phyloP scores from a whole-genome alignment of 2,797 vertebrate species.

The Coracias cyanogaster region DNA sequence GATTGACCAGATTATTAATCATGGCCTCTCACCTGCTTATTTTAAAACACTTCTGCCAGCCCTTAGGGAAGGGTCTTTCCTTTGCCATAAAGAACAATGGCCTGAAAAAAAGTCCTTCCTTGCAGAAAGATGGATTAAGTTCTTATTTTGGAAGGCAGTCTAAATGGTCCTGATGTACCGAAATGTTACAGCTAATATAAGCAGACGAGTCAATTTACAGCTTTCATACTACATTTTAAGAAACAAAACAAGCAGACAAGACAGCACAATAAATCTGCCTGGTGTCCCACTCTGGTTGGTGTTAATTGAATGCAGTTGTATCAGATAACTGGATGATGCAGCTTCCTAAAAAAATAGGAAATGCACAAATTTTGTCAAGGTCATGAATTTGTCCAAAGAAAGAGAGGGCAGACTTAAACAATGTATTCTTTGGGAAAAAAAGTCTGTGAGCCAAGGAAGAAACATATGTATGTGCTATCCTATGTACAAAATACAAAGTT shows the following conservation, averaged over 20 bases:
- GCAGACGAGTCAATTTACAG: constrained; percentile 72
- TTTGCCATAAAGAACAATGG: neutral
- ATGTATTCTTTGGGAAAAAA: neutral
- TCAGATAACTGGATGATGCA: constrained; percentile 22
- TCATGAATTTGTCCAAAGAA: neutral
- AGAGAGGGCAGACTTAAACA: neutral
- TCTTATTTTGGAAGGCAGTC: constrained; percentile 30
- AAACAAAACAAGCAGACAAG: constrained; percentile 38
- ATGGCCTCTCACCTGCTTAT: neutral
- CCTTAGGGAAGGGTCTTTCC: neutral
- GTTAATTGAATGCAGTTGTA: constrained; percentile 51
- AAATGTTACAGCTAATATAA: constrained; percentile 64
- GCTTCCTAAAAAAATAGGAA: neutral
- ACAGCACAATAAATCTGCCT: constrained; percentile 58
- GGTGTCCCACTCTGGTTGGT: constrained; percentile 18
- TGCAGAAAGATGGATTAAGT: constrained; percentile 36
- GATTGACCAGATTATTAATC: neutral
- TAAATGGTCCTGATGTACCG: constrained; percentile 43
- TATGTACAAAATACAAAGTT: neutral
- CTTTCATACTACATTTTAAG: constrained; percentile 67
- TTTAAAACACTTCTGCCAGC: neutral
- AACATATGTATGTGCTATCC: neutral
- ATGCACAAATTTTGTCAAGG: constrained; percentile 4
- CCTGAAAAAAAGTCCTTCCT: neutral
- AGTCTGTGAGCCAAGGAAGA: neutral